A percentile compares a stretch with the other conserved stretches of the same genome.
These are phyloP conservation scores for Coracopsis vasa DNA, from an alignment of 2,113 vertebrate genomes.

Conservation along the genomic window DNA sequence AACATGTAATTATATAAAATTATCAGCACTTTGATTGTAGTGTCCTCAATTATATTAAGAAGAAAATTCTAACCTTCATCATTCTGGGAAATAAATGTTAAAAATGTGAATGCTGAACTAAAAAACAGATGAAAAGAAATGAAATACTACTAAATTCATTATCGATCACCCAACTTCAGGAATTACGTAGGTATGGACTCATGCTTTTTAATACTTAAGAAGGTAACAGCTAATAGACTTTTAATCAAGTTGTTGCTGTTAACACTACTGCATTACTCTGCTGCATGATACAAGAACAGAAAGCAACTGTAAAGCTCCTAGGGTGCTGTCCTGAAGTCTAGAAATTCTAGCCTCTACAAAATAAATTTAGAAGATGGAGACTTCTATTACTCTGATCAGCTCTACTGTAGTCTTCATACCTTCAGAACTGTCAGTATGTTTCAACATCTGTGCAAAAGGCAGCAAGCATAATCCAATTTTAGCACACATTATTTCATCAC, in stretches of 20 bases:
- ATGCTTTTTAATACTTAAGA: background rate
- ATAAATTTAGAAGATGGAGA: background rate
- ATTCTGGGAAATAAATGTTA: background rate
- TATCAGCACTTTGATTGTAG: constrained; percentile 58
- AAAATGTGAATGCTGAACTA: background rate
- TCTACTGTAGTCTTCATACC: background rate
- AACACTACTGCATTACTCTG: background rate
- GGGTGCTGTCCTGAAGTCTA: background rate
- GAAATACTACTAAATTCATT: background rate
- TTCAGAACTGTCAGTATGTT: background rate
- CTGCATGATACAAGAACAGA: background rate
- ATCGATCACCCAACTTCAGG: background rate
- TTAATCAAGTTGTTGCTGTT: background rate
- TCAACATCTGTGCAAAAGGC: background rate
- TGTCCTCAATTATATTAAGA: constrained; percentile 30
- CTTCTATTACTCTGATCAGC: background rate
- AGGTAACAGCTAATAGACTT: background rate
- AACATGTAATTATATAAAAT: constrained; percentile 47
- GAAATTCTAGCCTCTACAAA: background rate
- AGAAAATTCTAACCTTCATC: constrained; percentile 18
- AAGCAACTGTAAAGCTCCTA: background rate
- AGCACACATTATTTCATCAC: background rate
- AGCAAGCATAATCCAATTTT: background rate
- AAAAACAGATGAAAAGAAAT: background rate
- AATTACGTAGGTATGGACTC: background rate